Evolutionary conservation across 2,113 vertebrate species (phyloP), one percentile per base, ranked within the genome.

Genomic region (Planiliza haematocheilus): DNA sequence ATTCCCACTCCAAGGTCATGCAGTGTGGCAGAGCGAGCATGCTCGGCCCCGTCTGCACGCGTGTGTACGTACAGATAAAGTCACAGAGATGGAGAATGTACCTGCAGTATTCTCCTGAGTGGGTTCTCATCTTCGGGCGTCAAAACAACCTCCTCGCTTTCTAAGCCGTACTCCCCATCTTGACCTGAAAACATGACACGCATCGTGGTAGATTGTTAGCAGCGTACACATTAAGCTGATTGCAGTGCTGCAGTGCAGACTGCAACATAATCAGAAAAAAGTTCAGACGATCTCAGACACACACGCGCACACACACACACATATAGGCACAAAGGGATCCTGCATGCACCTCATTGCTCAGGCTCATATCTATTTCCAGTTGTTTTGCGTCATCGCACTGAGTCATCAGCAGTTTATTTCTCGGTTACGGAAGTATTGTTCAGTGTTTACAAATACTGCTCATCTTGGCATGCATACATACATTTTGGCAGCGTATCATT

Each of bases 51-150:
- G 74, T 76, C 65, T 53, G 77, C 2, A 50, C 75, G 74, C 6
- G 20, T 78, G 53, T 64, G 57, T 51, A 36, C 42, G 63, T 60
- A 17, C 12, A 12, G 62, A 57, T 42, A 59, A 65, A 73, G 67
- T 55, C 14, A 65, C 53, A 51, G 39, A 53, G 64, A 36, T 30
- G 64, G 70, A 65, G 51, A 59, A 74, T 56, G 74, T 92, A 94
- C 93, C 93, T 94, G 92, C 92, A 94, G 89, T 87, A 93, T 93
- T 92, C 92, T 94, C 87, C 91, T 88, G 82, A 93, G 93, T 77
- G 93, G 92, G 86, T 92, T 94, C 91, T 94, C 93, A 89, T 93
- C 91, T 87, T 93, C 91, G 78, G 92, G 91, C 64, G 79, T 83
- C 86, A 93, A 86, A 87, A 78, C 75, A 82, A 92, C 89, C 82